Conservation (phyloP, 1,140 invertebrate species). For the Colletes gigas region DNA sequence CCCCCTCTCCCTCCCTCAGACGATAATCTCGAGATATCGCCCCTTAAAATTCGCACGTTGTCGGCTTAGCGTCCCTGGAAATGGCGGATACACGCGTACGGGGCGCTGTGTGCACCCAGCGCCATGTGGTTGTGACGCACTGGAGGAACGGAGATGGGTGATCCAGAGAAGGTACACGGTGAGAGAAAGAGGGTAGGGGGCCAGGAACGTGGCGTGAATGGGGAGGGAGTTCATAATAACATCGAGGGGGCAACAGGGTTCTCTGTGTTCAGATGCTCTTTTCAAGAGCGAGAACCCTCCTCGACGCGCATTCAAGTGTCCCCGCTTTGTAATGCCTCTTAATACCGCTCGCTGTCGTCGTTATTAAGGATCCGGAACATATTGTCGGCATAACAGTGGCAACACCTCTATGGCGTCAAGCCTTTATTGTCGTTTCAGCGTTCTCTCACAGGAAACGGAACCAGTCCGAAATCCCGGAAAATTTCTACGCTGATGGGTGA, state of each 20-base stretch:
- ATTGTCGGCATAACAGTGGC: constrained; percentile 73
- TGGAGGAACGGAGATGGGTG: constrained; percentile 1
- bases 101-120: not conserved
- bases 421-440: constrained; percentile 62
- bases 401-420: constrained; percentile 69
- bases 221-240: constrained; percentile 74
- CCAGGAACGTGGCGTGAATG: constrained; percentile 46
- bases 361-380: constrained; percentile 77
- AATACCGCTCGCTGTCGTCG: constrained; percentile 77
- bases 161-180: constrained; percentile 13
- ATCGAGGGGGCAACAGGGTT: constrained; percentile 62
- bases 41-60: not conserved
- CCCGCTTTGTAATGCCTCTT: constrained; percentile 78
- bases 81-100: not conserved
- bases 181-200: constrained; percentile 23
- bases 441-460: constrained; percentile 44
- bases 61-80: not conserved
- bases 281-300: constrained; percentile 74
- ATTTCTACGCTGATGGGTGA: not conserved
- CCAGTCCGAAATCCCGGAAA: not conserved
- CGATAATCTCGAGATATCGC: not conserved
- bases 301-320: constrained; percentile 79
- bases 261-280: constrained; percentile 76
- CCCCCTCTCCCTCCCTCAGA: too few species aligned
- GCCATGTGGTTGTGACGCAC: not conserved